Evolutionary conservation across 2,113 vertebrate species (phyloP).

Genomic region (Gopherus flavomarginatus): DNA sequence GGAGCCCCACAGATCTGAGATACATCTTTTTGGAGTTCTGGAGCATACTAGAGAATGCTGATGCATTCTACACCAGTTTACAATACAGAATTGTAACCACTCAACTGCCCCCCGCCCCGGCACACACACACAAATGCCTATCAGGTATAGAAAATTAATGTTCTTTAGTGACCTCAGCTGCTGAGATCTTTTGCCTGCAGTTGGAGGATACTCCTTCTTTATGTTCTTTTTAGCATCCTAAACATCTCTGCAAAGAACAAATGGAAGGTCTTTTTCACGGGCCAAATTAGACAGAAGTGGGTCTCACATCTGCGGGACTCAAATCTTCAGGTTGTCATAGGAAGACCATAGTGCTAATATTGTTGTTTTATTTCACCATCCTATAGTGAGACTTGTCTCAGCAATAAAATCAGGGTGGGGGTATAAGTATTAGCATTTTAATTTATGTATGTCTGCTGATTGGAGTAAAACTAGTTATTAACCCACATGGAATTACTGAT

Average conservation of each 20-base stretch:
- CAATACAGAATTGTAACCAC: not conserved
- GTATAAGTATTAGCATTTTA: not conserved
- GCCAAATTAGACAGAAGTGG: not conserved
- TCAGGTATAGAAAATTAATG: not conserved
- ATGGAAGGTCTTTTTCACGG: conserved; percentile 6
- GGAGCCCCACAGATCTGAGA: not conserved
- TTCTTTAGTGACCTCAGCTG: not conserved
- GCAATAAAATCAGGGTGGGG: not conserved
- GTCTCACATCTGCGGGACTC: conserved; percentile 1
- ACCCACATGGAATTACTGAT: conserved; percentile 30
- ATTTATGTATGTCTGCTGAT: not conserved
- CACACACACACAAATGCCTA: not conserved
- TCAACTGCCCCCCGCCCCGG: not conserved
- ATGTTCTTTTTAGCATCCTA: not conserved
- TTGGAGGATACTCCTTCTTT: not conserved
- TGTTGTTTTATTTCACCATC: not conserved
- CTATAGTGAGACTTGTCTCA: conserved; percentile 23
- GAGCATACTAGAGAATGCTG: not conserved
- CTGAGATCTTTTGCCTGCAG: not conserved
- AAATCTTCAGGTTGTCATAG: not conserved
- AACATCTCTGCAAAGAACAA: not conserved
- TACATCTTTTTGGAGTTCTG: not conserved
- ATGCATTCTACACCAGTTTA: not conserved
- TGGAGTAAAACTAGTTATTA: conserved; percentile 49
- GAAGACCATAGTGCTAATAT: conserved; percentile 4